Conservation (phyloP, 2,888 invertebrate genomes). For the Neoitamus cyanurus region DNA sequence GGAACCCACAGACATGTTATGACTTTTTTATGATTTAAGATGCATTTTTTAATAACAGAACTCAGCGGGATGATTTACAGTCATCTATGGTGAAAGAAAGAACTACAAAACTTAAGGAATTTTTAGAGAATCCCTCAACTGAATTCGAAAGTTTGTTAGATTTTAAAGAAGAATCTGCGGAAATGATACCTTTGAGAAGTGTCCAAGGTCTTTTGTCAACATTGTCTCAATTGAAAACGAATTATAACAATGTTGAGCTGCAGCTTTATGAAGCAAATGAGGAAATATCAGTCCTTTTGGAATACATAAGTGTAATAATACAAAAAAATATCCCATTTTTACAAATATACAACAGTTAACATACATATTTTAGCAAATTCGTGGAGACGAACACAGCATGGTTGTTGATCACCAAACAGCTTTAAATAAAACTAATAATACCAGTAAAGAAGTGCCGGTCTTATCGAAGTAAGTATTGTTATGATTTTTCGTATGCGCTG, state of each 20-base stretch:
- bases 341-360: background rate
- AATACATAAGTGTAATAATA: slow-evolving; percentile 59
- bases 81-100: background rate
- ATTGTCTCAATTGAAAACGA: slow-evolving; percentile 61
- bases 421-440: background rate
- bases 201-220: slow-evolving; percentile 63
- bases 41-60: background rate
- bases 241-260: slow-evolving; percentile 62
- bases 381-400: slow-evolving; percentile 58
- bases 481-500: background rate
- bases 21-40: background rate
- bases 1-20: too few species aligned
- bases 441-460: background rate
- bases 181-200: slow-evolving; percentile 53
- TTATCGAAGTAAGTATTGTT: background rate
- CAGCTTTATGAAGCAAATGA: slow-evolving; percentile 66
- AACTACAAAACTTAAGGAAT: slow-evolving; percentile 60
- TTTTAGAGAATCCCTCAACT: slow-evolving; percentile 49
- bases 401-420: background rate
- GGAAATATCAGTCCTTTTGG: slow-evolving; percentile 64
- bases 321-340: background rate
- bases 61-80: background rate
- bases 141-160: slow-evolving; percentile 64
- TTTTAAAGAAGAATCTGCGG: slow-evolving; percentile 55
- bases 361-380: slow-evolving; percentile 60